Evolutionary conservation across 2,797 vertebrate species (phyloP).

Genomic region (Setipinna tenuifilis): DNA sequence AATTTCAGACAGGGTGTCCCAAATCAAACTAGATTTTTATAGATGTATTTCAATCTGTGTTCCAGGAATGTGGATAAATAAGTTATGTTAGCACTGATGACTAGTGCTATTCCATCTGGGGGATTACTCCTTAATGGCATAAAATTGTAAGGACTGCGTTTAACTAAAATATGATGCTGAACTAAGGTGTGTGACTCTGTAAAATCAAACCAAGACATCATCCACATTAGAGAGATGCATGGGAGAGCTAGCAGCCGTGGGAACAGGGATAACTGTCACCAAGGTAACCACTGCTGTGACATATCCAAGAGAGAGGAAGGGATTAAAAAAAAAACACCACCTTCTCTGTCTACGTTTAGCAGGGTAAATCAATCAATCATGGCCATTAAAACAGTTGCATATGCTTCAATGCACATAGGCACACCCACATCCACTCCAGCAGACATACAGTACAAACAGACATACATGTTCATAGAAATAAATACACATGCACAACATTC

Average conservation of each 20-base stretch:
- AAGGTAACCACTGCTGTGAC: conserved; percentile 49
- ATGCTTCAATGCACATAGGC: conserved; percentile 4
- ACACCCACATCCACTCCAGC: neutral
- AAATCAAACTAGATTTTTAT: neutral
- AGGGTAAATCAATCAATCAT: conserved; percentile 21
- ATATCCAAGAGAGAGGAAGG: neutral
- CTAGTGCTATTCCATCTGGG: neutral
- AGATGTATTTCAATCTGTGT: neutral
- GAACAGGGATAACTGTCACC: conserved; percentile 49
- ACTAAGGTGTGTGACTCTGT: neutral
- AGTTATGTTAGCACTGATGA: neutral
- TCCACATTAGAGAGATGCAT: conserved; percentile 5
- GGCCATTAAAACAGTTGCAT: conserved; percentile 25
- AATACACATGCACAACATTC: conserved; percentile 21
- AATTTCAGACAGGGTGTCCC: neutral
- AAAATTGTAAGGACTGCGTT: neutral
- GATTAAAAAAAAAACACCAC: conserved; percentile 26
- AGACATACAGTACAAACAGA: neutral
- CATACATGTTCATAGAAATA: conserved; percentile 47
- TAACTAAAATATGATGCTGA: neutral
- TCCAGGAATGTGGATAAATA: neutral
- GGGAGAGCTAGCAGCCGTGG: conserved; percentile 41
- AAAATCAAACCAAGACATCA: neutral
- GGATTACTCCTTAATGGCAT: neutral
- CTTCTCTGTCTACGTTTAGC: conserved; percentile 39